Conservation (phyloP, 2,797 vertebrate species). For the Melanotaenia trifasciata region DNA sequence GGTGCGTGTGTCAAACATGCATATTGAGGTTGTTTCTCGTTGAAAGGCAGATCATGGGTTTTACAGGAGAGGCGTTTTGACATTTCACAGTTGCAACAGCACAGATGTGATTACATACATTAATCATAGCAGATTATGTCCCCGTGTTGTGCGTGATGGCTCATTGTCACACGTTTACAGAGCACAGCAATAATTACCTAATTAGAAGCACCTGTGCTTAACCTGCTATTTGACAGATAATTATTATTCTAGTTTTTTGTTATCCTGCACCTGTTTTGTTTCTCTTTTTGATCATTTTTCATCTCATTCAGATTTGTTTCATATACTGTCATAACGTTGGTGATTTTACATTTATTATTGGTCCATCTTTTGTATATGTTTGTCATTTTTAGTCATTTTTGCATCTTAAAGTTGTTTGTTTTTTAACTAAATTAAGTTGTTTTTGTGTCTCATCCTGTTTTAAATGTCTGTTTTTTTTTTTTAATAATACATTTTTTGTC, state of each 20-base stretch:
- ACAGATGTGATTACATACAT: not conserved
- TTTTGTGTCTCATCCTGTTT: not conserved
- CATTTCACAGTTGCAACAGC: not conserved
- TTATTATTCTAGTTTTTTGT: not conserved
- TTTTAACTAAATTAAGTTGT: not conserved
- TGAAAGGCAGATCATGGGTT: not conserved
- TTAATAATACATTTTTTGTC: not conserved
- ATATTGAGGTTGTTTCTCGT: not conserved
- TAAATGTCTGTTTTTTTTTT: not conserved
- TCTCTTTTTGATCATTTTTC: too few species aligned
- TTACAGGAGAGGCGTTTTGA: not conserved
- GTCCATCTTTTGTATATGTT: too few species aligned
- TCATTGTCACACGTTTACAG: not conserved
- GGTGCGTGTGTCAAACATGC: not conserved
- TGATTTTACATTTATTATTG: too few species aligned
- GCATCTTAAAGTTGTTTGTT: not conserved
- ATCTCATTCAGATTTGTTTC: too few species aligned
- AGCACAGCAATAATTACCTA: not conserved
- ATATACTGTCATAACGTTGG: too few species aligned
- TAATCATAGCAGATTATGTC: not conserved
- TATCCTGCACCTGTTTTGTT: not conserved
- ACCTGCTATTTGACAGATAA: too few species aligned
- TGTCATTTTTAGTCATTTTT: too few species aligned
- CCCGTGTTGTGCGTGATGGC: not conserved
- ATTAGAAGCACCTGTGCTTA: not conserved